phyloP scores from a whole-genome alignment of 2,888 invertebrate genomes.

The Drosophila phalerata region DNA sequence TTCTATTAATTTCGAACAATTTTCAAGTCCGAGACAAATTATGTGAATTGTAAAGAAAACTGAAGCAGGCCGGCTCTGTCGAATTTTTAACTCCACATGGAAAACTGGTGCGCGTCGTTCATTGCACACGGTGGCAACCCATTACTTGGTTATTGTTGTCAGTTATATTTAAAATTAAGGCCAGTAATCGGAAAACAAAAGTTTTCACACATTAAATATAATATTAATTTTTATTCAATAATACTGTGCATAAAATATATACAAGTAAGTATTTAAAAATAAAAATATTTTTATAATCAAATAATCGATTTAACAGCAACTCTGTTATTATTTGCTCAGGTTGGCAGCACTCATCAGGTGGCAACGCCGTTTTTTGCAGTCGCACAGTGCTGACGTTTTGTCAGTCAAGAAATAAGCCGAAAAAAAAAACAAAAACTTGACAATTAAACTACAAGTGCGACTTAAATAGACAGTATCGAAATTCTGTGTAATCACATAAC shows the following conservation, averaged over 20 bases:
- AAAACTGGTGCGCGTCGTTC: constrained; percentile 54
- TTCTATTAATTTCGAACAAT: constrained; percentile 40
- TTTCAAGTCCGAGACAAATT: constrained; percentile 49
- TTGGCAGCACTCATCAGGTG: constrained; percentile 44
- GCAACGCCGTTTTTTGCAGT: constrained; percentile 53
- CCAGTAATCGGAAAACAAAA: not conserved
- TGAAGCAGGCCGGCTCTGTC: constrained; percentile 57
- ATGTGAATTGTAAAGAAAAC: constrained; percentile 56
- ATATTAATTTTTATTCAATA: not conserved
- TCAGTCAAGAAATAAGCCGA: constrained; percentile 58
- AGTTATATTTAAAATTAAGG: constrained; percentile 52
- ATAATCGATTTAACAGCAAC: constrained; percentile 20
- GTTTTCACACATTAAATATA: not conserved
- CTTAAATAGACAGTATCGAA: constrained; percentile 22
- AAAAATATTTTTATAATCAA: not conserved
- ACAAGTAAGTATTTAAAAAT: not conserved
- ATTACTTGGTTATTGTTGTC: constrained; percentile 19
- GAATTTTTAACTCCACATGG: constrained; percentile 58
- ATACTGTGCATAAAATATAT: not conserved
- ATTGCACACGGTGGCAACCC: constrained; percentile 40
- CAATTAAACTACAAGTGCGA: constrained; percentile 24
- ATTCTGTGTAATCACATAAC: not conserved
- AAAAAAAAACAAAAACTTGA: constrained; percentile 49
- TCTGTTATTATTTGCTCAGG: constrained; percentile 9
- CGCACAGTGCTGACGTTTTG: constrained; percentile 71